Base-by-base conservation (phyloP, 1,140 invertebrate species). In the Saccostrea echinata region DNA sequence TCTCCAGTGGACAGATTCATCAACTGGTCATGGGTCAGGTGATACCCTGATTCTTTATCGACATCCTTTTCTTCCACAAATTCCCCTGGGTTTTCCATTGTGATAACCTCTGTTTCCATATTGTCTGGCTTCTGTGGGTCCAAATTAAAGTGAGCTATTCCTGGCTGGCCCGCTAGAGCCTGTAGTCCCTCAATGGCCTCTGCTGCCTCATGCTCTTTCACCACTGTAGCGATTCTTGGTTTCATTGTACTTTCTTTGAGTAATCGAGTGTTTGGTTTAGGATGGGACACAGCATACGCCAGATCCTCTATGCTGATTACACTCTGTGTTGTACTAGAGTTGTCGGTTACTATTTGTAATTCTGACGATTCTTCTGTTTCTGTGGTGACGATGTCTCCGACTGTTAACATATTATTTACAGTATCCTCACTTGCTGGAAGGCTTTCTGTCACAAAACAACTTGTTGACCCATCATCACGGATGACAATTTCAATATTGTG, bases 141-240 rank as follows among this genome's bases (percentile, higher is more conserved):
- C 16, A 86, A 55, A 24, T 24, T 85, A 33, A 82, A 85, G n/a
- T 91, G 89, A 52, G 85, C 86, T 9, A 93, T 90, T 16, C 91
- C 91, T 33, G 91, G 88, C 68, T 94, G 92, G 87, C 93, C 92
- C 1, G 94, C 92, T 27, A 94, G 86, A 6, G 94, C 94, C 88
- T 94, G 93, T 9, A 94, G 88, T 18, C 93, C 94, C 88, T 94
- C 92, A 24, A 94, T 92, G 16, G 94, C 94, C 24, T 94, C 94
- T 4, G 92, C 93, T n/a, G 93, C 93, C 33, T 93, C 92, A 71
- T 93, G 91, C 55, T 90, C 85, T 85, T 89, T 82, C 30, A 88
- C 83, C 68, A 71, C 68, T 11, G 68, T 71, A n/a, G 51, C 81
- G 21, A 82, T 82, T 33, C 35, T 82, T 12, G 81, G 81, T 82